Evolutionary conservation across 1,140 invertebrate genomes (phyloP), one percentile per base, ranked within the genome.

Genomic region (Adelges cooleyi): DNA sequence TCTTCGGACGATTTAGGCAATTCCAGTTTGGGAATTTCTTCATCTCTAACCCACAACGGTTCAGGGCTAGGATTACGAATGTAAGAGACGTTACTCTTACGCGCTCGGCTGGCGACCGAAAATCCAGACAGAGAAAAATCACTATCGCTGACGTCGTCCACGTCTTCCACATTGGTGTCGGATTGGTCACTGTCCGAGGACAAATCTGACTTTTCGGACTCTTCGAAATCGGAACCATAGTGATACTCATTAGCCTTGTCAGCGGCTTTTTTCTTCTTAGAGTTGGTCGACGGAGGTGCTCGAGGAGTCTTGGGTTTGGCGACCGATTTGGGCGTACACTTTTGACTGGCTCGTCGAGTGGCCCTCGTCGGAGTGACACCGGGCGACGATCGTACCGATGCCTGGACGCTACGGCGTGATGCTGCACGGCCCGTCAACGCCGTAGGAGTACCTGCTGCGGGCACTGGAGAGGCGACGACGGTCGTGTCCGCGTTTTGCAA

Each of bases 1-100:
- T 98, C 94, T 73, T 93, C 92, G 1, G 93, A 94, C 22, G 89
- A 89, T 69, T 86, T 80, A 8, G 95, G 94, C 66, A 97, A 75
- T 13, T 81, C 78, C 62, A 98, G 76, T 0, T 78, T 69, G 11
- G 90, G 89, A 65, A 92, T 79, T 71, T 90, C 85, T 66, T 84
- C 76, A 49, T 74, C 72, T 72, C 90, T 88, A 3, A 94, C 75
- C 90, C 90, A 93, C 4, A 92, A 73, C 0, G 90, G 90, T 70
- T 92, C 87, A 3, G 91, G 90, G 72, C 87, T 92, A 6, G 87
- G 82, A 69, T 88, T 78, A 50, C 78, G 74, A 77, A 66, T 56
- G 79, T 71, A 70, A 73, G 72, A 68, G 52, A 66, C 25, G 27
- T 69, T 68, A 33, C 69, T 69, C 73, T 84, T 81, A 66, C 81